Base-by-base conservation (phyloP, 2,888 invertebrate genomes). In the Zelleria hepariella region DNA sequence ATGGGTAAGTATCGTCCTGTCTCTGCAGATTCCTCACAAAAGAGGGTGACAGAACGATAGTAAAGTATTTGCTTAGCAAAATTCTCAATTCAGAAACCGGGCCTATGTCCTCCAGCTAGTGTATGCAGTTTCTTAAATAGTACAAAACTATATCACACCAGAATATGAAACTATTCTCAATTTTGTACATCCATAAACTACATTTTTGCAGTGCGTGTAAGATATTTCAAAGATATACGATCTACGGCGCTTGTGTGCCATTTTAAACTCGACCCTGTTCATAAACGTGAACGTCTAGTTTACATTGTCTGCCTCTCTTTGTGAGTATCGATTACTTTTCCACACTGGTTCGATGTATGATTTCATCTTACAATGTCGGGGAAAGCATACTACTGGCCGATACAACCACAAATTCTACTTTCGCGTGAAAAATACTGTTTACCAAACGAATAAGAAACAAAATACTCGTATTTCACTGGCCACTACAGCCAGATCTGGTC, bases 271-370 rank as follows among this genome's bases (percentile, higher is more conserved):
- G 2, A 42, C 32, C 32, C 15, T 42, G 15, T 42, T 42, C 10
- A 2, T 1, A 42, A 42, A 15, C 32, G 15, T 42, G 3, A 5
- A 42, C 32, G 32, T 42, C 32, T 10, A 42, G 32, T 15, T 42
- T 42, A 10, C 10, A 42, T 42, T 42, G 15, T 15, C 32, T 15
- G 15, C 2, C 15, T 49, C 27, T 49, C 27, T 57, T 58, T 59
- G 61, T 63, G 64, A 66, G 71, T 71, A 73, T 73, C 71, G 72
- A 77, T 77, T 72, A 74, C 20, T 74, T 75, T 76, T 81, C 76
- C 73, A 75, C 74, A 70, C 68, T 68, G 15, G 68, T 68, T 67
- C 68, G 68, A 74, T 75, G 76, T 79, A 78, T 77, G 20, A 81
- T 82, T 80, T 79, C 71, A 77, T 77, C 70, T 66, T 67, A 71